These are phyloP conservation scores for Xiphophorus hellerii DNA, from an alignment of 2,113 vertebrate species.

Conservation along the genomic window DNA sequence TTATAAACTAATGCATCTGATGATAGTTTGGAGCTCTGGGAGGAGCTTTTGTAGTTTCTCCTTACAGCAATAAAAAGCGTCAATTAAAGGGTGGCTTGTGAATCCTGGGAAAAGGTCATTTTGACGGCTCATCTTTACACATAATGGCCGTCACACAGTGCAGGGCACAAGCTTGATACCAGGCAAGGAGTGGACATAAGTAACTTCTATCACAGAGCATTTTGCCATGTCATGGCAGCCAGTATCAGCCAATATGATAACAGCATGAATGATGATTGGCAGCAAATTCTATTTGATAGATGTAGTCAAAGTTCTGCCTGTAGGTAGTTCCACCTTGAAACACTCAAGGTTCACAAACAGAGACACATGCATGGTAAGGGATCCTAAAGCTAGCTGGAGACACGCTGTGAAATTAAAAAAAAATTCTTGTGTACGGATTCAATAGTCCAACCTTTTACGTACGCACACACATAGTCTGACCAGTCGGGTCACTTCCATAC, in stretches of 20 bases:
- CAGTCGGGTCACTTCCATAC: too few species aligned
- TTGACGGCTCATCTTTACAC: slow-evolving; percentile 67
- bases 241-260: slow-evolving; percentile 29
- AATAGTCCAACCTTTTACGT: too few species aligned
- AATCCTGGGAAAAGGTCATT: slow-evolving; percentile 72
- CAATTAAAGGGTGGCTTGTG: slow-evolving; percentile 66
- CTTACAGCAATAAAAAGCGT: slow-evolving; percentile 65
- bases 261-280: slow-evolving; percentile 26
- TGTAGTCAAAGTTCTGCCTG: not conserved
- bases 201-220: slow-evolving; percentile 39
- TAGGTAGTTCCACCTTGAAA: too few species aligned
- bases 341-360: too few species aligned
- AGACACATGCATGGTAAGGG: too few species aligned
- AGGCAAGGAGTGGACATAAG: slow-evolving; percentile 41
- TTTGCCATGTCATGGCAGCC: slow-evolving; percentile 35
- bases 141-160: slow-evolving; percentile 45
- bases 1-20: slow-evolving; percentile 28
- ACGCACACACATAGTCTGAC: too few species aligned
- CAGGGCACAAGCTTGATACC: slow-evolving; percentile 34
- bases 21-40: slow-evolving; percentile 12
- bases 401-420: too few species aligned
- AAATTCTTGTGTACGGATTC: too few species aligned
- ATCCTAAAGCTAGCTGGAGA: too few species aligned
- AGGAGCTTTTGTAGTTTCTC: slow-evolving; percentile 44
- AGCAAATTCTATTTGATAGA: slow-evolving; percentile 30